Conservation (phyloP, 2,797 vertebrate genomes). For the Sternotherus odoratus region DNA sequence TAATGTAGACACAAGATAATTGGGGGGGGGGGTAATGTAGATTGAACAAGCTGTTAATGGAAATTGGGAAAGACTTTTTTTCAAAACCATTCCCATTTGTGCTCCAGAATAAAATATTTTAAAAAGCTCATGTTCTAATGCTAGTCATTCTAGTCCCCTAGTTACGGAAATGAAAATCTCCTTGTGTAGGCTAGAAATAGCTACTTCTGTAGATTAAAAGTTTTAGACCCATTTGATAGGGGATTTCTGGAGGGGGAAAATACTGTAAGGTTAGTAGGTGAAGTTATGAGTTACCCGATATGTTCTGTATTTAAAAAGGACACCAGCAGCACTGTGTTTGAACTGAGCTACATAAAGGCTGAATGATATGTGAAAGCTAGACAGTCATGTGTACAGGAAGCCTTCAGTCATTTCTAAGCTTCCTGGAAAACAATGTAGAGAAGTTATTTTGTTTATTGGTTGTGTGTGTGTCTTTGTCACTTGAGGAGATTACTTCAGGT, state of each 20-base stretch:
- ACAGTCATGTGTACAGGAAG: constrained; percentile 56
- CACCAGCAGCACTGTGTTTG: background rate
- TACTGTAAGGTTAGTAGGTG: background rate
- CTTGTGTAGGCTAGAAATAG: background rate
- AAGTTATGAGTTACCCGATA: constrained; percentile 23
- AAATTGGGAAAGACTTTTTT: background rate
- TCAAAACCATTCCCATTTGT: background rate
- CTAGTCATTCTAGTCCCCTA: background rate
- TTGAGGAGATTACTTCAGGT: background rate
- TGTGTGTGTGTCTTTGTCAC: background rate
- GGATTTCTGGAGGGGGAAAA: background rate
- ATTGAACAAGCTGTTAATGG: constrained; percentile 15
- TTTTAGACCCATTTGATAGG: background rate
- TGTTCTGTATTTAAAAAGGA: constrained; percentile 29
- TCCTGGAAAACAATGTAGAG: constrained; percentile 54
- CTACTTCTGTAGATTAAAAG: background rate
- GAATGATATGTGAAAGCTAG: constrained; percentile 28
- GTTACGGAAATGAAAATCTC: background rate
- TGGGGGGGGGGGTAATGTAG: background rate
- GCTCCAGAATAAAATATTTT: constrained; percentile 2
- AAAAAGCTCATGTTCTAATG: background rate
- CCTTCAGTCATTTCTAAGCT: constrained; percentile 60
- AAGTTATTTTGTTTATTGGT: constrained; percentile 21
- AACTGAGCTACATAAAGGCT: rapidly evolving
- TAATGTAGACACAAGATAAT: background rate